Percentiles rank a stretch among this genome's conserved stretches.
phyloP scores from a whole-genome alignment of 2,888 invertebrate genomes.

The Listrodromus nycthemerus region DNA sequence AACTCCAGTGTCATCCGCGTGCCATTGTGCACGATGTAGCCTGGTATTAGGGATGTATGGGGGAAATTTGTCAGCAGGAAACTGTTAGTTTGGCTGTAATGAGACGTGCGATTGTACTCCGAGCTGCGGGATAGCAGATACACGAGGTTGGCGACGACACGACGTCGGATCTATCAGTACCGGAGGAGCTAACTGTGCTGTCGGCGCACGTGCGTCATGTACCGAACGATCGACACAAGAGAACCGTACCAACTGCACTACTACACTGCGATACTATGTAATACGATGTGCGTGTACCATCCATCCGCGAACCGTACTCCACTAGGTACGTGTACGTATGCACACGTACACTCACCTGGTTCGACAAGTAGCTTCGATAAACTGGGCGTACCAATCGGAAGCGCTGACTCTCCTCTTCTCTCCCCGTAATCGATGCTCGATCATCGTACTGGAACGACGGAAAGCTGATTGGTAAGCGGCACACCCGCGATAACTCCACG shows the following conservation, averaged over 20 bases:
- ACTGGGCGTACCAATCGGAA: constrained; percentile 68
- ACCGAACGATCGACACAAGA: constrained; percentile 52
- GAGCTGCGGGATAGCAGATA: constrained; percentile 43
- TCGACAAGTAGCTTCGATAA: constrained; percentile 62
- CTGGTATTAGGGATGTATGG: constrained; percentile 41
- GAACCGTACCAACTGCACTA: constrained; percentile 40
- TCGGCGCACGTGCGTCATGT: constrained; percentile 58
- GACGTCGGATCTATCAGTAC: constrained; percentile 17
- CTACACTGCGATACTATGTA: constrained; percentile 24
- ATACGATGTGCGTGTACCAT: constrained; percentile 45
- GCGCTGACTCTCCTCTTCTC: constrained; percentile 52
- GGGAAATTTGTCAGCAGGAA: constrained; percentile 76
- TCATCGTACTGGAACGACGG: constrained; percentile 59
- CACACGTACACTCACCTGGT: constrained; percentile 57
- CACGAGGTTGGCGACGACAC: constrained; percentile 8
- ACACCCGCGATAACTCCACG: constrained; percentile 55
- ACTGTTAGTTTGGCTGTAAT: constrained; percentile 78
- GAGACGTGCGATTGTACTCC: constrained; percentile 72
- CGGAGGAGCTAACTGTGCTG: not conserved
- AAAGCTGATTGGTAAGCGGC: constrained; percentile 72
- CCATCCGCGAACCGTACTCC: constrained; percentile 32
- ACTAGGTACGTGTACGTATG: constrained; percentile 4
- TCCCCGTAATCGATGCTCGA: constrained; percentile 58
- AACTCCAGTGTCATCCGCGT: constrained; percentile 6
- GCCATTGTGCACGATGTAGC: not conserved